Evolutionary conservation across 2,888 invertebrate species (phyloP), one percentile per base, ranked within the genome.

Genomic region (Biston betularia): DNA sequence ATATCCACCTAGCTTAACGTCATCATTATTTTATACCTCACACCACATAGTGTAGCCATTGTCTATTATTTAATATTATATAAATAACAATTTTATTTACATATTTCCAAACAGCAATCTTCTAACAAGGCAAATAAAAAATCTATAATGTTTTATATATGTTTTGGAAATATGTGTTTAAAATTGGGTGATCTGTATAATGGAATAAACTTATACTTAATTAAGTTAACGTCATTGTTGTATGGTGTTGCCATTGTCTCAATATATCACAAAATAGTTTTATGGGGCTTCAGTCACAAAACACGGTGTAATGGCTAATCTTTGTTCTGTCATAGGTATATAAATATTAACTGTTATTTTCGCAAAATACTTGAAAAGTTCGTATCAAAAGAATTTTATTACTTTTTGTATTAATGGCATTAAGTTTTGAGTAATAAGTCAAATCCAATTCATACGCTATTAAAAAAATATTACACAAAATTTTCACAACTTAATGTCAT

Each of bases 281-380:
- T 85, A 75, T 74, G 77, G 87, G 92, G 91, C 90, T 90, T 91
- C 76, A 86, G 89, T 89, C 89, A 92, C 89, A 83, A 80, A 80
- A 88, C 87, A 86, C 87, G 93, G 93, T 92, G 90, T 87, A 83
- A 87, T 87, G 93, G 92, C 88, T 91, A 90, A 90, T 90, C 82
- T 89, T 80, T 92, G 90, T 91, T 87, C 89, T 89, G 88, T 91
- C 87, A 88, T 89, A n/a, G n/a, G n/a, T n/a, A 59, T 81, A 84
- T 82, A 81, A 84, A 79, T 76, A 71, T 70, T 72, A 72, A 71
- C 70, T 78, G 75, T 76, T 75, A 62, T 72, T 70, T 69, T 68
- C 64, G 56, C 69, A 61, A 68, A 68, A 55, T 62, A 50, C 49
- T 67, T 35, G 15, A 63, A 50, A 63, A 58, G 42, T 49, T 46